Conservation (phyloP, 2,888 invertebrate species). For the Tridacna gigas region DNA sequence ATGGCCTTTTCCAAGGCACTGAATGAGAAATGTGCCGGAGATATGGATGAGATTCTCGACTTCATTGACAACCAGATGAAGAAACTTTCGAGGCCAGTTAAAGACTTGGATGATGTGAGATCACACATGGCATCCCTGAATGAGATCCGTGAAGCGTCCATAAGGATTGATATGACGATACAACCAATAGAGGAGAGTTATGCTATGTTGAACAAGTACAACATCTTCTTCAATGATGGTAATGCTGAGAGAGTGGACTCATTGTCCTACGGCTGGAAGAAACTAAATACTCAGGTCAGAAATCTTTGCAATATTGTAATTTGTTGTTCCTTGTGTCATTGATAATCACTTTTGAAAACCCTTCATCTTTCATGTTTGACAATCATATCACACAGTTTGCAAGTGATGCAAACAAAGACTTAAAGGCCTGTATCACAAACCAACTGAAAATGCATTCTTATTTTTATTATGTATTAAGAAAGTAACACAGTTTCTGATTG, state of each 20-base stretch:
- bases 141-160: conserved; percentile 96
- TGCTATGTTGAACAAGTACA: conserved; percentile 94
- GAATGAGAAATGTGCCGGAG: conserved; percentile 84
- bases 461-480: too few relatives aligned
- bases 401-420: too few relatives aligned
- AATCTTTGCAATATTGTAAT: background rate
- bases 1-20: conserved; percentile 84
- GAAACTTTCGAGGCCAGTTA: conserved; percentile 93
- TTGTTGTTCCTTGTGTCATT: background rate
- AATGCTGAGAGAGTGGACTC: conserved; percentile 97
- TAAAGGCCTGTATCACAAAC: too few relatives aligned
- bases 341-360: too few relatives aligned
- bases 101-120: conserved; percentile 97
- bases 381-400: too few relatives aligned
- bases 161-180: conserved; percentile 96
- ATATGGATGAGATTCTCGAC: conserved; percentile 88
- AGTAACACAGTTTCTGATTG: too few relatives aligned
- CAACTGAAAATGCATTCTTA: too few relatives aligned
- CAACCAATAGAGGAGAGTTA: conserved; percentile 98
- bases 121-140: conserved; percentile 96
- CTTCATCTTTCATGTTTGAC: too few relatives aligned
- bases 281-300: conserved; percentile 87
- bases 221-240: conserved; percentile 94
- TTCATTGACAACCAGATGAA: conserved; percentile 96
- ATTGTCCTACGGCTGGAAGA: conserved; percentile 94